Conservation (phyloP, 1,140 invertebrate species). For the Hylaeus volcanicus region DNA sequence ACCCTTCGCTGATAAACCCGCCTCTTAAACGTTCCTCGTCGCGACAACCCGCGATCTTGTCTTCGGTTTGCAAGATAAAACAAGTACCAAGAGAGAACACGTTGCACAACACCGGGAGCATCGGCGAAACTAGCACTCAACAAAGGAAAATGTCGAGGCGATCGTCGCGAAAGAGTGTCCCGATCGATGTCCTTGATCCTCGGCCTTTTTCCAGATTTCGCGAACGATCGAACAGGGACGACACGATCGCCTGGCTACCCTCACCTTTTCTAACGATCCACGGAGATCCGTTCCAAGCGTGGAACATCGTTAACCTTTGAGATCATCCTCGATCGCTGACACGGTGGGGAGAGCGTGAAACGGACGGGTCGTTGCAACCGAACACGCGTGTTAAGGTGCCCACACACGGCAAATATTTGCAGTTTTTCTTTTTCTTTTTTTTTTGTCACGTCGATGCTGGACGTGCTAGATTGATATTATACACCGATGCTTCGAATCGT, state of each 20-base stretch:
- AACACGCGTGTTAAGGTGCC: background rate
- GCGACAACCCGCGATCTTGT: too few species aligned
- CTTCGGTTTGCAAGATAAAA: too few species aligned
- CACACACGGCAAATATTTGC: too few species aligned
- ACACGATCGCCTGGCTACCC: too few species aligned
- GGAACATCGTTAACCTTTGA: slow-evolving; percentile 74
- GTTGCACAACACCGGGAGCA: slow-evolving; percentile 18
- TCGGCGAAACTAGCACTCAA: background rate
- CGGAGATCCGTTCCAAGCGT: slow-evolving; percentile 45
- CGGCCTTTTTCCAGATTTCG: slow-evolving; percentile 39
- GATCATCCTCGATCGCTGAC: slow-evolving; percentile 61
- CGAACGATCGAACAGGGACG: slow-evolving; percentile 19
- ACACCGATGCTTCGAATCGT: too few species aligned
- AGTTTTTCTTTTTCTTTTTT: too few species aligned
- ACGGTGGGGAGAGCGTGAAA: too few species aligned
- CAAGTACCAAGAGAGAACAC: background rate
- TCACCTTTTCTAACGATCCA: slow-evolving; percentile 40
- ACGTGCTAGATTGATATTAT: too few species aligned
- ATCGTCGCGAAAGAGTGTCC: background rate
- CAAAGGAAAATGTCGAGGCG: slow-evolving; percentile 27
- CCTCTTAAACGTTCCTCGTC: too few species aligned
- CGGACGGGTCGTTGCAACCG: background rate
- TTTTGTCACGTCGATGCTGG: too few species aligned
- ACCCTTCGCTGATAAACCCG: too few species aligned
- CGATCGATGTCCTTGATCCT: slow-evolving; percentile 30